Evolutionary conservation across 1,140 invertebrate species (phyloP).

Genomic region (Macrotrachela quadricornifera): DNA sequence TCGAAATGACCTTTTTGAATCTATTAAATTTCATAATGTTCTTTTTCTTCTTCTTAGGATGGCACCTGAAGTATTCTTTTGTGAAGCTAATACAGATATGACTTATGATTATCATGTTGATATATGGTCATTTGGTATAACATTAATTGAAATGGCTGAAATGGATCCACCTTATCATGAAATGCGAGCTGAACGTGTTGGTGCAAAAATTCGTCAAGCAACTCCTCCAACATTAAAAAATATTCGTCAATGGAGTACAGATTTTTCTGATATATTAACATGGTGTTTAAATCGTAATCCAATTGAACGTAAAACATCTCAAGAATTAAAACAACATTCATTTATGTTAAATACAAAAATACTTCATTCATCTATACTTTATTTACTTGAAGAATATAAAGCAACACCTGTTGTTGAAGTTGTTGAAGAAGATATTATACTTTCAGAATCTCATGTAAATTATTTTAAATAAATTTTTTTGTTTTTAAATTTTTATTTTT

Average conservation of each 20-base stretch:
- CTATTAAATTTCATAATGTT: conserved; percentile 35
- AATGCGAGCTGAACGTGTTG: background rate
- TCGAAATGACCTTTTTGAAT: too few relatives aligned
- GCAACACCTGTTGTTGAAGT: too few relatives aligned
- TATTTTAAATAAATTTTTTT: too few relatives aligned
- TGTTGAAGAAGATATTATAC: too few relatives aligned
- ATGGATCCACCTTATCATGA: conserved; percentile 70
- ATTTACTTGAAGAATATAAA: too few relatives aligned
- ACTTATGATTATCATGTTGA: conserved; percentile 90
- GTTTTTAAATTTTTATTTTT: too few relatives aligned
- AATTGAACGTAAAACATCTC: conserved; percentile 68
- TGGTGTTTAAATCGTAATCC: conserved; percentile 29
- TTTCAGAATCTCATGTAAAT: too few relatives aligned
- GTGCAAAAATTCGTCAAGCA: conserved; percentile 46
- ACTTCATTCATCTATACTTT: too few relatives aligned
- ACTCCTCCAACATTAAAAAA: conserved; percentile 88
- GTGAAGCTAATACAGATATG: conserved; percentile 33
- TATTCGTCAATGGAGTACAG: conserved; percentile 88
- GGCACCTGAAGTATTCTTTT: conserved; percentile 51
- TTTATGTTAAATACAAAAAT: too few relatives aligned
- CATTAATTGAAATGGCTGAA: conserved; percentile 89
- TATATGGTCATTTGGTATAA: conserved; percentile 80
- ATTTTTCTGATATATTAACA: conserved; percentile 45
- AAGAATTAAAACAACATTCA: conserved; percentile 49
- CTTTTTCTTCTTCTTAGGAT: conserved; percentile 97